Conservation (phyloP, 2,888 invertebrate genomes). For the Urechis unicinctus region DNA sequence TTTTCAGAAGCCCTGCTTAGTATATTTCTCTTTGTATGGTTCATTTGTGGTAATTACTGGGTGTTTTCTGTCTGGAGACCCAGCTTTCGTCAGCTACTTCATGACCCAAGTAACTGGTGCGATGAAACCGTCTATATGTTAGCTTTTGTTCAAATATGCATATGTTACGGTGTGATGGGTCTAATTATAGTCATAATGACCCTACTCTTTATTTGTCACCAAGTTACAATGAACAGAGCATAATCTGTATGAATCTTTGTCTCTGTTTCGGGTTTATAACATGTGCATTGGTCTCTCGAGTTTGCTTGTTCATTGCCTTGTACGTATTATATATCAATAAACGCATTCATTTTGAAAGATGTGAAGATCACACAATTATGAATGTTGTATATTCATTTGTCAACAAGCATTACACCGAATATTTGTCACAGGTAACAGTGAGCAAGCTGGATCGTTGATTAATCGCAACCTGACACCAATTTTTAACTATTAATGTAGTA, state of each 20-base stretch:
- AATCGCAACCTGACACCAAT: too few relatives aligned
- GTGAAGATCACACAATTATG: too few relatives aligned
- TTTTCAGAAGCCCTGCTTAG: slow-evolving; percentile 65
- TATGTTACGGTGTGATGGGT: slow-evolving; percentile 62
- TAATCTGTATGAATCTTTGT: too few relatives aligned
- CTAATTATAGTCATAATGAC: slow-evolving; percentile 22
- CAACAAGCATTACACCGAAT: too few relatives aligned
- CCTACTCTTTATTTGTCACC: slow-evolving; percentile 26
- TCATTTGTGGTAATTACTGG: slow-evolving; percentile 74
- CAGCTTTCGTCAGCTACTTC: slow-evolving; percentile 65
- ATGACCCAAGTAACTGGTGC: slow-evolving; percentile 75
- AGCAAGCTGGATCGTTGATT: too few relatives aligned
- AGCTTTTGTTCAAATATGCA: slow-evolving; percentile 66
- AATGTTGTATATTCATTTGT: too few relatives aligned
- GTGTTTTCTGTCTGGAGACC: slow-evolving; percentile 71
- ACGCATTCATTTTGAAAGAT: too few relatives aligned
- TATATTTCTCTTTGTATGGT: slow-evolving; percentile 68
- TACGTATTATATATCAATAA: too few relatives aligned
- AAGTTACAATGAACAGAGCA: slow-evolving; percentile 1
- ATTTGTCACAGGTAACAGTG: too few relatives aligned
- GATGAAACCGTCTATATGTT: slow-evolving; percentile 72
- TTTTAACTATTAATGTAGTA: too few relatives aligned
- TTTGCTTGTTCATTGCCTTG: too few relatives aligned
- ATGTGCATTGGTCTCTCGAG: not conserved
- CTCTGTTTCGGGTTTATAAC: not conserved